These are phyloP conservation scores for Glaucomys volans DNA, from an alignment of 2,113 vertebrate genomes.

Conservation along the genomic window DNA sequence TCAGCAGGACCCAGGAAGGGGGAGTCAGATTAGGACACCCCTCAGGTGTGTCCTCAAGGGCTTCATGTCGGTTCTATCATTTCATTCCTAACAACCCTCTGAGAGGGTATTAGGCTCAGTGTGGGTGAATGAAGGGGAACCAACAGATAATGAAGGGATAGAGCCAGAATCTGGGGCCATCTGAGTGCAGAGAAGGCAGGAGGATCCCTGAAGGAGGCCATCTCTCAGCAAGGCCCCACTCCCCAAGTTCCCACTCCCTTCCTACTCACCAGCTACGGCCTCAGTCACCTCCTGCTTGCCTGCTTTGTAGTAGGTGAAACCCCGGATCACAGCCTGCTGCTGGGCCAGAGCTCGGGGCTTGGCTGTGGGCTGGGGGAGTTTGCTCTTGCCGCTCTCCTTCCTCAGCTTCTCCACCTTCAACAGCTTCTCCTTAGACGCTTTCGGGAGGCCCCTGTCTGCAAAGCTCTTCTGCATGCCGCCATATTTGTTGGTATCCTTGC, in stretches of 20 bases:
- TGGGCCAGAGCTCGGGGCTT: constrained; percentile 89
- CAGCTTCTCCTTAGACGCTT: constrained; percentile 91
- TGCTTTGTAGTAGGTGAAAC: constrained; percentile 97
- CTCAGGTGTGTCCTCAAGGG: not conserved
- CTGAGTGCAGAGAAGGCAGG: not conserved
- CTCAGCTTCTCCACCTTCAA: constrained; percentile 89
- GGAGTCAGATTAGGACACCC: not conserved
- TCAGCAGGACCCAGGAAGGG: not conserved
- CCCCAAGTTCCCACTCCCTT: not conserved
- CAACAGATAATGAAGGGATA: rapidly evolving
- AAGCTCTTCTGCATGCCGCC: constrained; percentile 87
- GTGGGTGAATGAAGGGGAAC: not conserved
- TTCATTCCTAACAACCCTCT: not conserved
- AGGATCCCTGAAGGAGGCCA: not conserved
- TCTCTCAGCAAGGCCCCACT: not conserved
- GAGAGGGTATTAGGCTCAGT: not conserved
- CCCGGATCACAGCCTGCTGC: constrained; percentile 92
- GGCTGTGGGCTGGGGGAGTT: constrained; percentile 87
- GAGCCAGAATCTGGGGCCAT: not conserved
- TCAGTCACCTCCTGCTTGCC: constrained; percentile 84
- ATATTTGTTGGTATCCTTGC: constrained; percentile 87
- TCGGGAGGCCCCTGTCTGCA: constrained; percentile 84
- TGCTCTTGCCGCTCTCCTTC: constrained; percentile 89
- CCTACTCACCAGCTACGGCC: constrained; percentile 50
- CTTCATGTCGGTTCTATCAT: not conserved